Base-by-base conservation (phyloP, 2,797 vertebrate species). In the Pterois miles region DNA sequence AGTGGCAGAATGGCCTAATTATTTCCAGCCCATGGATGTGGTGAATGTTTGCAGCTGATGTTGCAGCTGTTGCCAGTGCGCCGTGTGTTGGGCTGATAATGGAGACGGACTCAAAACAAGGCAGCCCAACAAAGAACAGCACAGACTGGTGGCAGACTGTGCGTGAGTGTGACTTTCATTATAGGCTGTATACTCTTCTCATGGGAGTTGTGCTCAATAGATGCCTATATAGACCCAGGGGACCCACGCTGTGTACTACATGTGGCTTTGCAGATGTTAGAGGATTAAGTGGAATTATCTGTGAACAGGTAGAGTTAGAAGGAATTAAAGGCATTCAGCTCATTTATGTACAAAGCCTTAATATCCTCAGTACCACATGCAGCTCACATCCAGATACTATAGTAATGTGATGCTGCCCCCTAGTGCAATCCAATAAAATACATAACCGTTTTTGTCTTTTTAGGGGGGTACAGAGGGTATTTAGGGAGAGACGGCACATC, bases 61-160 rank as follows among this genome's bases (percentile, higher is more conserved):
- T 68, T 75, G 76, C 92, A 92, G 90, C 85, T 93, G 93, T 86
- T 89, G 81, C 75, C 81, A 78, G 57, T 36, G 73, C 62, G 3
- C 62, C 3, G 78, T 85, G 84, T 83, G 80, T 54, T 52, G 53
- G 74, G 57, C 74, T 84, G 79, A 91, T 90, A 89, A 91, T 80
- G 81, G 82, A 83, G 77, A 88, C 22, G 23, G 71, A 86, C 83
- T 81, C 11, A 38, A 83, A 48, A 90, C 73, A 81, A 88, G 82
- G 79, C 76, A 76, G 58, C 54, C 65, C 74, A 52, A 73, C 86
- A 82, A 75, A 89, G 84, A 74, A 27, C 22, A 62, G 66, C 70
- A 70, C 79, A 84, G 86, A 46, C 74, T 81, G 90, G 65, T 29
- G 54, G 70, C 74, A 89, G 87, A 74, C 71, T 69, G 80, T 4